Conservation (phyloP, 2,113 vertebrate species). For the Aleadryas rufinucha region DNA sequence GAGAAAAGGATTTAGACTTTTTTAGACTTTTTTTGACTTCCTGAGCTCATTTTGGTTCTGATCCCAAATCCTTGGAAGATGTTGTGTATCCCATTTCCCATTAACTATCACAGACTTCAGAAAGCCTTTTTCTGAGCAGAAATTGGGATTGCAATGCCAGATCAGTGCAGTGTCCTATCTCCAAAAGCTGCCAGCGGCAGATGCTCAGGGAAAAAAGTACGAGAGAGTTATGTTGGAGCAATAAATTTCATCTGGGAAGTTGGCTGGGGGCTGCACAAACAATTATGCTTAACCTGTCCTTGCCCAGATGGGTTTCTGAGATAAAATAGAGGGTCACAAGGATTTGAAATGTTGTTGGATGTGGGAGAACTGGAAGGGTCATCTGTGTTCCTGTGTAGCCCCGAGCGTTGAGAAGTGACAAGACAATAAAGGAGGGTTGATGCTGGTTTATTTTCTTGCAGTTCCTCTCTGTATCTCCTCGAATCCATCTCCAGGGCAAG, state of each 20-base stretch:
- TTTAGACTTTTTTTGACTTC: neutral
- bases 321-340: neutral
- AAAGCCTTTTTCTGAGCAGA: constrained; percentile 21
- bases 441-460: neutral
- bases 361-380: neutral
- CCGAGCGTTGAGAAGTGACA: neutral
- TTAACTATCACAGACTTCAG: neutral
- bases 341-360: neutral
- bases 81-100: constrained; percentile 3
- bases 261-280: neutral
- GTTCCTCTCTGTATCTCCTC: neutral
- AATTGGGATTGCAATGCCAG: neutral
- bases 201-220: neutral
- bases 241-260: constrained; percentile 16
- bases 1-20: neutral
- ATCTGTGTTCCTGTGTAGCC: neutral
- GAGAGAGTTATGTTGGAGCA: neutral
- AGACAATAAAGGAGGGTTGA: neutral
- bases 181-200: constrained; percentile 31
- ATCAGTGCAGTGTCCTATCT: neutral
- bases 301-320: neutral
- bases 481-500: neutral
- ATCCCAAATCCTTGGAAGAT: constrained; percentile 6
- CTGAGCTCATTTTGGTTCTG: neutral
- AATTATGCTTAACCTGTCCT: neutral